Conservation (phyloP, 2,797 vertebrate species). For the Discoglossus pictus region DNA sequence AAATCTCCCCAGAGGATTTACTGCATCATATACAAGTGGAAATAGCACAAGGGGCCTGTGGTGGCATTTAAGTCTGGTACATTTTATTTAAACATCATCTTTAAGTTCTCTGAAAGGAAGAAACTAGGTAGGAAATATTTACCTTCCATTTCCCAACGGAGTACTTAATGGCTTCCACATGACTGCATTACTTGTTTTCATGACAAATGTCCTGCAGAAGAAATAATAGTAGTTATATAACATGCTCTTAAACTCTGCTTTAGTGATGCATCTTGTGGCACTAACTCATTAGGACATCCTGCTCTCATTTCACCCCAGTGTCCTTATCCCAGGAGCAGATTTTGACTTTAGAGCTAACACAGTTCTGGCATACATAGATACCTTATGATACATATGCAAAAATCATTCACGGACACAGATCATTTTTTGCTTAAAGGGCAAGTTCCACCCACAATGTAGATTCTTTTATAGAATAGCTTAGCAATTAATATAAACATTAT, state of each 20-base stretch:
- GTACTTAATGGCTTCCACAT: slow-evolving; percentile 39
- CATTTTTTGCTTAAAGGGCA: no score
- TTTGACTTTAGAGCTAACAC: neutral
- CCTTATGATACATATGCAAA: no score
- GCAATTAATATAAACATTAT: no score
- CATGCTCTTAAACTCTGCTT: slow-evolving; percentile 2
- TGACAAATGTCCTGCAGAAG: slow-evolving; percentile 24
- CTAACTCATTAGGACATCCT: neutral
- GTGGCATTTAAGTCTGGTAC: slow-evolving; percentile 31
- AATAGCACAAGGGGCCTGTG: slow-evolving; percentile 21
- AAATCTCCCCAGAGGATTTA: slow-evolving; percentile 37
- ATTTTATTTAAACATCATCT: slow-evolving; percentile 30
- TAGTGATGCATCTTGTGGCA: slow-evolving; percentile 1
- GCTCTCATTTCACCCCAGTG: neutral
- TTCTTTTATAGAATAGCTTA: no score
- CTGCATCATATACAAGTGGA: slow-evolving; percentile 22
- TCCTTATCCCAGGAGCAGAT: slow-evolving; percentile 2
- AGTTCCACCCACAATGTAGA: no score
- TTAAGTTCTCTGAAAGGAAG: slow-evolving; percentile 13
- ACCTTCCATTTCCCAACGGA: slow-evolving; percentile 11
- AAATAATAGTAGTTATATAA: slow-evolving; percentile 23
- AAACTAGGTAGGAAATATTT: slow-evolving; percentile 22
- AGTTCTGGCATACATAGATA: neutral
- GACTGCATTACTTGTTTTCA: slow-evolving; percentile 35
- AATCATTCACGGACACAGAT: no score